Evolutionary conservation across 92 coral and sea anemone species (phyloP).

Genomic region (Isaurus tuberculatus): DNA sequence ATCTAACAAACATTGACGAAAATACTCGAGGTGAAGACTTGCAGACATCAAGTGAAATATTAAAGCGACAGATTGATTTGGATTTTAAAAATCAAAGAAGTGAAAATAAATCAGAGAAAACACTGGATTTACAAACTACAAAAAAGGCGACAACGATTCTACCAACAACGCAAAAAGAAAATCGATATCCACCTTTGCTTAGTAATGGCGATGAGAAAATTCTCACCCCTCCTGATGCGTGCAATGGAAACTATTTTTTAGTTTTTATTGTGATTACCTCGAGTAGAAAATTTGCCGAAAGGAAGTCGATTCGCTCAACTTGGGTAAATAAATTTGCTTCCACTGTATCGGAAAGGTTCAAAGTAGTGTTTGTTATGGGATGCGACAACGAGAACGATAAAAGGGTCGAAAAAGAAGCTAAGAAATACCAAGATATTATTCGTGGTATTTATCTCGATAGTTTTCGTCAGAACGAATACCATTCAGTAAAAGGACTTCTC

Average conservation of each 20-base stretch:
- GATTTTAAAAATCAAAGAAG: not conserved
- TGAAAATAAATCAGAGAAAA: not conserved
- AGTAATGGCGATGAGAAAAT: conserved; percentile 41
- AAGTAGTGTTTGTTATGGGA: conserved; percentile 74
- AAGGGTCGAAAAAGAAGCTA: conserved; percentile 73
- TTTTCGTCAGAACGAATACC: conserved; percentile 75
- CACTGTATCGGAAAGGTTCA: conserved; percentile 45
- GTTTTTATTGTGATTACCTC: conserved; percentile 71
- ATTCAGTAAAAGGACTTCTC: conserved; percentile 72
- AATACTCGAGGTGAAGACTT: not conserved
- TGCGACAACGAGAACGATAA: conserved; percentile 73
- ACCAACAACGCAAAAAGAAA: conserved; percentile 33
- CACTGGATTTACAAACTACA: not conserved
- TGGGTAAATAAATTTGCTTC: conserved; percentile 69
- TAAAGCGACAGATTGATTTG: not conserved
- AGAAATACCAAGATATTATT: conserved; percentile 65
- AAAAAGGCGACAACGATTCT: not conserved
- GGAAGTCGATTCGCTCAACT: conserved; percentile 80
- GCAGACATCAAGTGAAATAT: not conserved
- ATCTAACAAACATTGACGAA: not conserved
- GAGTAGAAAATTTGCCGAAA: conserved; percentile 74
- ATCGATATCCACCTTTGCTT: conserved; percentile 77
- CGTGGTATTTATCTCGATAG: conserved; percentile 76
- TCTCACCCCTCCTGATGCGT: conserved; percentile 58
- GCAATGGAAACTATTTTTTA: conserved; percentile 57